A percentile compares a stretch with the other conserved stretches of the same genome.
phyloP scores from a whole-genome alignment of 1,140 invertebrate species.

The Trichomalopsis sarcophagae region DNA sequence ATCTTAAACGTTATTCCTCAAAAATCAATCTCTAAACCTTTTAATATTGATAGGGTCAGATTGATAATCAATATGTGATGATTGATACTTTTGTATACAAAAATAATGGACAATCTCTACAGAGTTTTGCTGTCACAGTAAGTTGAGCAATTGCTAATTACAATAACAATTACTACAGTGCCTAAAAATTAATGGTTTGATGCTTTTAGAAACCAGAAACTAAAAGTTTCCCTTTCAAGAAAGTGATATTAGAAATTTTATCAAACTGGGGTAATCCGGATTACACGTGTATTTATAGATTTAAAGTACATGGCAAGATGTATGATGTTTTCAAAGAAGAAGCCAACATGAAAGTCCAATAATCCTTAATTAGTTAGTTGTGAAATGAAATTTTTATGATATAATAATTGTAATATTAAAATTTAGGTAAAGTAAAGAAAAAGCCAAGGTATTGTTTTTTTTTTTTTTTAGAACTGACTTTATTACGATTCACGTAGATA shows the following conservation, averaged over 20 bases:
- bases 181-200: constrained; percentile 34
- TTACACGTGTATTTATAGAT: constrained; percentile 96
- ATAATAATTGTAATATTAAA: constrained; percentile 4
- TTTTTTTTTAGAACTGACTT: constrained; percentile 38
- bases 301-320: constrained; percentile 91
- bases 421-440: constrained; percentile 12
- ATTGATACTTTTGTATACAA: constrained; percentile 59
- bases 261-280: constrained; percentile 94
- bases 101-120: constrained; percentile 57
- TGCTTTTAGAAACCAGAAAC: constrained; percentile 58
- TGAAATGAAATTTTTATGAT: background rate
- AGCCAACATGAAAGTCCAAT: constrained; percentile 3
- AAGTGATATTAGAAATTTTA: constrained; percentile 81
- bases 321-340: constrained; percentile 9
- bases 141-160: constrained; percentile 28
- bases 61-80: constrained; percentile 22
- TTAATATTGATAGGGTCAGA: constrained; percentile 49
- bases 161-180: constrained; percentile 16
- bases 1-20: background rate
- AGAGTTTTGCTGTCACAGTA: constrained; percentile 63
- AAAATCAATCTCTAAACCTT: constrained; percentile 23
- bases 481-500: constrained; percentile 54
- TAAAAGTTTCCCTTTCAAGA: constrained; percentile 55
- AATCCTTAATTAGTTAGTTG: background rate
- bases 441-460: background rate